phyloP scores from a whole-genome alignment of 2,113 vertebrate genomes.

The Casuarius casuarius region DNA sequence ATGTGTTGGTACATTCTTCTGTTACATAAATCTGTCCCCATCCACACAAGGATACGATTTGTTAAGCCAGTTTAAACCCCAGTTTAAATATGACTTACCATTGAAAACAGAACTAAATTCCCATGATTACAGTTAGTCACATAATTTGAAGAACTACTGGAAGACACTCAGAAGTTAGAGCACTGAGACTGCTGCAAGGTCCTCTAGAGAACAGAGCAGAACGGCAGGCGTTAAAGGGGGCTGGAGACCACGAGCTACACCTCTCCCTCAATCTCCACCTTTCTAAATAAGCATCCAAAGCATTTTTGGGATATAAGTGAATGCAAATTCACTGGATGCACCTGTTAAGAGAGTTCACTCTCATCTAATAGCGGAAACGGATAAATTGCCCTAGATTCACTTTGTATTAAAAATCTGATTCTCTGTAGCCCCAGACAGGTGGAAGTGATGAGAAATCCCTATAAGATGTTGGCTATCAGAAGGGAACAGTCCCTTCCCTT shows the following conservation, averaged over 20 bases:
- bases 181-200: neutral
- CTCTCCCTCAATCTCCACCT: neutral
- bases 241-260: neutral
- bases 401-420: neutral
- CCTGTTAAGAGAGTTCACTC: rapidly evolving
- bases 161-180: neutral
- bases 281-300: neutral
- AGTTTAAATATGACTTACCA: neutral
- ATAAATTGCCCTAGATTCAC: neutral
- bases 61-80: neutral
- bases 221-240: neutral
- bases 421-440: neutral
- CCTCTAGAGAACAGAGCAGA: neutral
- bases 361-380: neutral
- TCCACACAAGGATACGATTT: neutral
- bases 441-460: neutral
- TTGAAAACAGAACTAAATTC: neutral
- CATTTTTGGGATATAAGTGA: neutral
- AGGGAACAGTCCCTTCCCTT: too few relatives aligned
- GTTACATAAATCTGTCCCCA: neutral
- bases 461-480: neutral
- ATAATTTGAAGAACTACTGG: neutral
- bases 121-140: neutral
- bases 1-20: neutral
- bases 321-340: neutral